These are phyloP conservation scores for Laodelphax striatellus DNA, from an alignment of 1,140 invertebrate species.

Conservation along the genomic window DNA sequence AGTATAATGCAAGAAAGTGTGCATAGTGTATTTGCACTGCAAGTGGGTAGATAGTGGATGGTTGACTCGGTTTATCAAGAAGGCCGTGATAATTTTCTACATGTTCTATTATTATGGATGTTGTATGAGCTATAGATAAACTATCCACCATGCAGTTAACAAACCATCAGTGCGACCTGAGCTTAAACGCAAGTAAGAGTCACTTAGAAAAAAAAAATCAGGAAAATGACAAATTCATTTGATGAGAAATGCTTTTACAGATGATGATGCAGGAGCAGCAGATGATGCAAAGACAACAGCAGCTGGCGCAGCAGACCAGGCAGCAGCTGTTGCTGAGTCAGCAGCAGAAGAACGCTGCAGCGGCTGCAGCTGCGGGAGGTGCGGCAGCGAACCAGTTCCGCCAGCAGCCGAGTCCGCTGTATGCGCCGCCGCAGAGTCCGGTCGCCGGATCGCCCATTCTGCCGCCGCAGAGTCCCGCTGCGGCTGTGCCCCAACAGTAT, in stretches of 20 bases:
- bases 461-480: conserved; percentile 26
- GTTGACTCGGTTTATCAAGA: no score
- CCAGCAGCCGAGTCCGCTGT: neutral
- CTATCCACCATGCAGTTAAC: no score
- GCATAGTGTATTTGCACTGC: no score
- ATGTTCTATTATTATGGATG: no score
- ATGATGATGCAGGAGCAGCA: neutral
- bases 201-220: no score
- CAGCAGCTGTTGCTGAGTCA: neutral
- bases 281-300: conserved; percentile 10
- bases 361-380: neutral
- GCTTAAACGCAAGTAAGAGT: no score
- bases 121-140: no score
- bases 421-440: conserved; percentile 10
- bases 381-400: neutral
- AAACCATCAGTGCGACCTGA: no score
- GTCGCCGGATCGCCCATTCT: conserved; percentile 29
- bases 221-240: no score
- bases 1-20: no score
- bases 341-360: conserved; percentile 6
- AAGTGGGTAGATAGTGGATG: no score
- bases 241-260: neutral
- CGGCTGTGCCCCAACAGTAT: conserved; percentile 26
- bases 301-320: conserved; percentile 13
- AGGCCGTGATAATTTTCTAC: no score